A percentile compares a stretch with the other conserved stretches of the same genome.
Conservation (phyloP, 1,140 invertebrate species). For the Acromyrmex echinatior region DNA sequence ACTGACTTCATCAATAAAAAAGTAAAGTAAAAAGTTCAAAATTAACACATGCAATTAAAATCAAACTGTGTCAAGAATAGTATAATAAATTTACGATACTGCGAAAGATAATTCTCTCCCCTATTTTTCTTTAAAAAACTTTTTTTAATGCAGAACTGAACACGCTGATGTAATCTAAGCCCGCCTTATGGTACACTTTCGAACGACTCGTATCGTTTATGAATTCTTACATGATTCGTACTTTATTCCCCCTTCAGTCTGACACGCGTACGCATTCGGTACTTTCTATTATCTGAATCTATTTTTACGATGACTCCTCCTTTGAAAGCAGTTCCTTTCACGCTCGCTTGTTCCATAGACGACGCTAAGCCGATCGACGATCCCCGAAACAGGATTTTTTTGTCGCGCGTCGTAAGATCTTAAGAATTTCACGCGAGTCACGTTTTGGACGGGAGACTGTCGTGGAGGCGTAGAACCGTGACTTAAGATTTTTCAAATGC, state of each 20-base stretch:
- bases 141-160: not conserved
- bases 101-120: not conserved
- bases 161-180: slow-evolving; percentile 19
- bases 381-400: slow-evolving; percentile 78
- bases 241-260: slow-evolving; percentile 49
- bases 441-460: slow-evolving; percentile 71
- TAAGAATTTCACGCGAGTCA: slow-evolving; percentile 78
- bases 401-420: slow-evolving; percentile 71
- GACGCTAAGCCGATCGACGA: slow-evolving; percentile 78
- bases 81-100: not conserved
- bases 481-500: slow-evolving; percentile 72
- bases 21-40: not conserved
- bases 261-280: slow-evolving; percentile 73
- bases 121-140: too few relatives aligned
- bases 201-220: slow-evolving; percentile 43
- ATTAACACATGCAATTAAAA: slow-evolving; percentile 2
- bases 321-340: slow-evolving; percentile 71
- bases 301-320: slow-evolving; percentile 78
- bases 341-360: slow-evolving; percentile 73
- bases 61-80: not conserved
- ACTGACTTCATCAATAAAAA: slow-evolving; percentile 33
- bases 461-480: slow-evolving; percentile 65
- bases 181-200: slow-evolving; percentile 32
- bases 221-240: slow-evolving; percentile 61
- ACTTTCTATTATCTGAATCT: slow-evolving; percentile 75